A percentile compares a stretch with the other conserved stretches of the same genome.
Evolutionary conservation across 2,113 vertebrate genomes (phyloP).

Genomic region (Petrocephalus microphthalmus): DNA sequence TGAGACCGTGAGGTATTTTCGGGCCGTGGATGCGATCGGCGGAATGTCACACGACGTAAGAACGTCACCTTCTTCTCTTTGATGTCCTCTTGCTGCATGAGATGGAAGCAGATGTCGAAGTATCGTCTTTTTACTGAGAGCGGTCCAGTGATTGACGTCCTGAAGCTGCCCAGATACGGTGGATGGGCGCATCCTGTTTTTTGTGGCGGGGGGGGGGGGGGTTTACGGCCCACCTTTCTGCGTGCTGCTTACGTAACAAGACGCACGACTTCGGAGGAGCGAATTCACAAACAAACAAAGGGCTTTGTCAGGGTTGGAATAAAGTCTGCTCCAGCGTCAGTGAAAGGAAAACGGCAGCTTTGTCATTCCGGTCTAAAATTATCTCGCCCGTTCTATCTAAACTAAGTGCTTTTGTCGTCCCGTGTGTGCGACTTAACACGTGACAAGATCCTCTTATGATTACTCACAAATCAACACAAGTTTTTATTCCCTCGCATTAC

Average conservation of each 20-base stretch:
- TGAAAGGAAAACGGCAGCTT: not conserved
- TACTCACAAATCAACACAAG: not conserved
- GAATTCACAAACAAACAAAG: not conserved
- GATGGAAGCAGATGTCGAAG: not conserved
- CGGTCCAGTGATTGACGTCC: not conserved
- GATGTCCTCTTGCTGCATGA: not conserved
- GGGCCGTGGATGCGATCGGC: not conserved
- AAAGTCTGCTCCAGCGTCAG: not conserved
- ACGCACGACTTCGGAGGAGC: not conserved
- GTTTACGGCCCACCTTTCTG: not conserved
- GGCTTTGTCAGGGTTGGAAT: slow-evolving; percentile 1
- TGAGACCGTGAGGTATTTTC: not conserved
- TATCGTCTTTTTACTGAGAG: not conserved
- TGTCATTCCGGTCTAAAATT: slow-evolving; percentile 5
- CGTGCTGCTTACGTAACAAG: not conserved
- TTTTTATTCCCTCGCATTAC: not conserved
- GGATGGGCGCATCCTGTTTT: not conserved
- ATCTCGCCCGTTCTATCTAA: not conserved
- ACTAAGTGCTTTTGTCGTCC: not conserved
- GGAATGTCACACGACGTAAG: not conserved
- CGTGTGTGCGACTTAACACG: not conserved
- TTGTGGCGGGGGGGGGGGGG: not conserved
- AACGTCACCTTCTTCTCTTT: not conserved
- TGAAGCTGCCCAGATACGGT: not conserved
- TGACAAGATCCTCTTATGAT: not conserved